These are phyloP conservation scores for Saccopteryx leptura DNA, from an alignment of 2,113 vertebrate species.

Conservation along the genomic window DNA sequence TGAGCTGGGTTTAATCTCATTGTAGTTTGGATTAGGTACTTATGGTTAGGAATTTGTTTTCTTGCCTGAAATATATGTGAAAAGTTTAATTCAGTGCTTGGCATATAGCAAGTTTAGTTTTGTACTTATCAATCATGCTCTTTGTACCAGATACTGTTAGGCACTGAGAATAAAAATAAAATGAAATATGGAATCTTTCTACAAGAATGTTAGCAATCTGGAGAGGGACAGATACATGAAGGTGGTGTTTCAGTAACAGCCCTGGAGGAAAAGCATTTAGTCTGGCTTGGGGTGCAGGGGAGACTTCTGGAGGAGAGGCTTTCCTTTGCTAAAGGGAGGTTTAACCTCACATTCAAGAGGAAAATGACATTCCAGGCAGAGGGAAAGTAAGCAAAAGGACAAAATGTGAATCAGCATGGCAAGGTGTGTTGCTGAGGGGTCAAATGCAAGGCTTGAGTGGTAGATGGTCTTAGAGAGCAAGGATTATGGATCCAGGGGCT, in stretches of 20 bases:
- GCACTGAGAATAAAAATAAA: background rate
- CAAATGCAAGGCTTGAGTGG: background rate
- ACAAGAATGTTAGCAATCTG: too few species aligned
- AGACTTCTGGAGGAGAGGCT: background rate
- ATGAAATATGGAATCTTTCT: background rate
- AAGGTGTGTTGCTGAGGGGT: background rate
- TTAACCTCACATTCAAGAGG: background rate
- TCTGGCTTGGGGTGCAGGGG: background rate
- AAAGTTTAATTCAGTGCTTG: background rate
- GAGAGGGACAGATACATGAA: background rate
- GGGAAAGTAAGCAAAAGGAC: background rate
- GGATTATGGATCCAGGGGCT: background rate
- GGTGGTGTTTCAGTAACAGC: background rate
- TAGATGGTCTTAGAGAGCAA: background rate
- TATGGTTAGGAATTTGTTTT: background rate
- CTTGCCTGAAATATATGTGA: background rate
- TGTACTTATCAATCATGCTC: background rate
- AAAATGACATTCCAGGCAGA: background rate
- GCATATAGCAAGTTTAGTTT: background rate
- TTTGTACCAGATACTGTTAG: background rate
- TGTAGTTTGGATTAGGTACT: background rate
- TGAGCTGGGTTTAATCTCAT: background rate
- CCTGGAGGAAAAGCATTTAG: background rate
- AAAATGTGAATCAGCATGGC: accelerated
- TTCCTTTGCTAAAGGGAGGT: background rate